These are phyloP conservation scores for Hesperia comma DNA, from an alignment of 2,888 invertebrate species.

Conservation along the genomic window DNA sequence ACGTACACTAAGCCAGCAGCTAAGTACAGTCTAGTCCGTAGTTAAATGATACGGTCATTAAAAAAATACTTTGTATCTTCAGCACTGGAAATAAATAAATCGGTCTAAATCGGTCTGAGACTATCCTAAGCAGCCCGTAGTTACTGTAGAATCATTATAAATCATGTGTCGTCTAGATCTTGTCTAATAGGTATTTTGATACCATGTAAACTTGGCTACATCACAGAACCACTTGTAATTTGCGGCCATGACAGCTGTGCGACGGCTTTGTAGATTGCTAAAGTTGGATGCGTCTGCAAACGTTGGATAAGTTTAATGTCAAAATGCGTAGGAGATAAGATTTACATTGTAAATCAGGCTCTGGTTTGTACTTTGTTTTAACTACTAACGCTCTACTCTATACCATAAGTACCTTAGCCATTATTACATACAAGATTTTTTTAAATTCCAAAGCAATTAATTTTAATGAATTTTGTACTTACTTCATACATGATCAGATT, in stretches of 20 bases:
- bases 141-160: conserved; percentile 14
- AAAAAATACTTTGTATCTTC: conserved; percentile 12
- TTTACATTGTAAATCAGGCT: background rate
- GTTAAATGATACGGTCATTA: conserved; percentile 7
- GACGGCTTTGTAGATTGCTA: conserved; percentile 7
- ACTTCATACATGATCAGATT: no score
- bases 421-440: no score
- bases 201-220: background rate
- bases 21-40: conserved; percentile 8
- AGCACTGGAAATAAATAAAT: background rate
- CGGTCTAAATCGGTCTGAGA: background rate
- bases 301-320: conserved; percentile 9
- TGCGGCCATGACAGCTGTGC: conserved; percentile 19
- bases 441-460: no score
- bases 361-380: background rate
- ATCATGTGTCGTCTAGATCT: conserved; percentile 5
- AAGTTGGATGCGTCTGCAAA: conserved; percentile 4
- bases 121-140: background rate
- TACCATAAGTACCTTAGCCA: no score
- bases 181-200: conserved; percentile 10
- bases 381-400: no score
- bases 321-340: background rate
- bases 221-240: conserved; percentile 11
- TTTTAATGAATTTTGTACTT: no score
- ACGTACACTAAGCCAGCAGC: background rate